Evolutionary conservation across 2,797 vertebrate genomes (phyloP), one percentile per base, ranked within the genome.

Genomic region (Pipistrellus nathusii): DNA sequence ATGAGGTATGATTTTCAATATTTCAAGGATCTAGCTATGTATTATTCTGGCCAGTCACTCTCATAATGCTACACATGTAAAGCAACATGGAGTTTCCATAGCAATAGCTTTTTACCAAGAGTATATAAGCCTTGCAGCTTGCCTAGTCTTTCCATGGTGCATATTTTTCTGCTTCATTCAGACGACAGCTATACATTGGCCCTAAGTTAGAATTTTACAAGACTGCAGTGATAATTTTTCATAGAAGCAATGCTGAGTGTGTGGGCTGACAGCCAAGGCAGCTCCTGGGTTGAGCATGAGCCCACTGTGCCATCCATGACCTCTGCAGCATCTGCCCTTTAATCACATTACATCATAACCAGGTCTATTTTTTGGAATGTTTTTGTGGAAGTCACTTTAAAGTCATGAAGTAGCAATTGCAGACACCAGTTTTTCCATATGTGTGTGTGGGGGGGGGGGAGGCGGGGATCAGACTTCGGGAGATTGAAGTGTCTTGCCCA

Each of bases 1-100:
- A 32, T 44, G 48, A 66, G 15, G 20, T 41, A 57, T 94, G 59
- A 66, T 95, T 90, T 93, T 90, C 75, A 75, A n/a, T 59, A 94
- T 66, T 66, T 62, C n/a, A 68, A 48, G 8, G 30, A 71, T 23
- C 9, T 59, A 44, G 53, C 15, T 30, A 1, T 32, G 1, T 14
- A 78, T 71, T 27, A 9, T 66, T 66, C 73, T 69, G 20, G 32
- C 62, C 17, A 62, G n/a, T 41, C 81, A 25, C 38, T 59, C 7
- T 83, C 44, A 62, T 41, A 77, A 85, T 25, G 41, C 32, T 51
- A 6, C 12, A 21, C 4, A 18, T 35, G 15, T n/a, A 87, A 90
- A 92, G 15, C 44, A 17, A 90, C 88, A 18, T 53, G 51, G 41
- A 85, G 75, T 87, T 91, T 93, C 81, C 68, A 64, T n/a, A n/a